Evolutionary conservation across 2,113 vertebrate species (phyloP), one percentile per base, ranked within the genome.

Genomic region (Upupa epops): DNA sequence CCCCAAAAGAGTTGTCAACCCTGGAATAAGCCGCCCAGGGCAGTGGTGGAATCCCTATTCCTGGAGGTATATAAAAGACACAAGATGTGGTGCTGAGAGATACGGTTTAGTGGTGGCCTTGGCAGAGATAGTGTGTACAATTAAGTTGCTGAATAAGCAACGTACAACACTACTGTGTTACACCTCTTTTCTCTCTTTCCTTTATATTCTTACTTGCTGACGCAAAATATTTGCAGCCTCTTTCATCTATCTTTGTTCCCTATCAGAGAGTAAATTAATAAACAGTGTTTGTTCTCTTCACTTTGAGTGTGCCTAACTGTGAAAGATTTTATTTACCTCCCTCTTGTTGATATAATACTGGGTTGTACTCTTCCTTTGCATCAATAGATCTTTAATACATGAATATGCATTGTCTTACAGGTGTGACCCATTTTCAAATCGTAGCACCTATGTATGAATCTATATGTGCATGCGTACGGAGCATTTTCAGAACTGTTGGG

Each of bases 381-480:
- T 56, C 29, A 56, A 20, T 60, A 5, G 8, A 5, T 70, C 17
- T 46, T 70, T 75, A 51, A 32, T n/a, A 11, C 11, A 6, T 49
- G n/a, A n/a, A n/a, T n/a, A n/a, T n/a, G n/a, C n/a, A n/a, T n/a
- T n/a, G n/a, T n/a, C n/a, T n/a, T n/a, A n/a, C n/a, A n/a, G n/a
- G n/a, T n/a, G n/a, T n/a, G n/a, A n/a, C n/a, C n/a, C n/a, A n/a
- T n/a, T n/a, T n/a, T n/a, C n/a, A n/a, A n/a, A n/a, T n/a, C n/a
- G n/a, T n/a, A n/a, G n/a, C n/a, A 18, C 5, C 2, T 15, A 4
- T 1, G 5, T 22, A 13, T 32, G 11, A 37, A 17, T 22, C 3
- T n/a, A 5, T 46, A 2, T 24, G 17, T 31, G 7, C 2, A 2
- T 60, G 20, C 17, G 5, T 48, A 9, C 72, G 49, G 73, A 49